phyloP scores from a whole-genome alignment of 2,888 invertebrate genomes.

The Apamea crenata region DNA sequence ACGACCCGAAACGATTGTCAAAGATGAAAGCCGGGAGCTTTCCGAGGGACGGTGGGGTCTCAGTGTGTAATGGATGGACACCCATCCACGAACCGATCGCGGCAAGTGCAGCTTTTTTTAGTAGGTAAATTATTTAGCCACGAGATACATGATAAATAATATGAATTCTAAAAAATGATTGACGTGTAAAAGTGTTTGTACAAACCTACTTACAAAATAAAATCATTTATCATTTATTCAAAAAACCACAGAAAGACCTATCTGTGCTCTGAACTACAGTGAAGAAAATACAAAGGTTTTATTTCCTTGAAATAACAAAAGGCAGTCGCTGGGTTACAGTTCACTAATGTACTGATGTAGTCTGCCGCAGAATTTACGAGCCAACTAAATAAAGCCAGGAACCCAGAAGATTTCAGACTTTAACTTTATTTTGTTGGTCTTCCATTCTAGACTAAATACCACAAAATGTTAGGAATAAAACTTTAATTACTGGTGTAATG shows the following conservation, averaged over 20 bases:
- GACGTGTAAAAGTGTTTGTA: too few relatives aligned
- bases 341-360: slow-evolving; percentile 47
- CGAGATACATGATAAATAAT: too few relatives aligned
- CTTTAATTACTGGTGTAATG: slow-evolving; percentile 42
- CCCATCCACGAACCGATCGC: too few relatives aligned
- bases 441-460: slow-evolving; percentile 37
- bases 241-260: background rate
- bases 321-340: slow-evolving; percentile 9
- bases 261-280: background rate
- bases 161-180: background rate
- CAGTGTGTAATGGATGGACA: too few relatives aligned
- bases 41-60: too few relatives aligned
- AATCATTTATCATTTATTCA: too few relatives aligned
- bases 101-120: too few relatives aligned
- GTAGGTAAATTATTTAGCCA: too few relatives aligned
- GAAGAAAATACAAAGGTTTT: slow-evolving; percentile 19
- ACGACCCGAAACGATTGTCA: too few relatives aligned
- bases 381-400: slow-evolving; percentile 37
- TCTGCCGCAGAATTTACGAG: slow-evolving; percentile 55
- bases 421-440: slow-evolving; percentile 42
- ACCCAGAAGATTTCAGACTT: slow-evolving; percentile 33
- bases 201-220: too few relatives aligned
- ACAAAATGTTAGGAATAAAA: slow-evolving; percentile 32
- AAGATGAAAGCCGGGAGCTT: too few relatives aligned
- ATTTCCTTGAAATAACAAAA: slow-evolving; percentile 30